A percentile compares a stretch with the other conserved stretches of the same genome.
These are phyloP conservation scores for Melanophora roralis DNA, from an alignment of 2,888 invertebrate genomes.

Conservation along the genomic window DNA sequence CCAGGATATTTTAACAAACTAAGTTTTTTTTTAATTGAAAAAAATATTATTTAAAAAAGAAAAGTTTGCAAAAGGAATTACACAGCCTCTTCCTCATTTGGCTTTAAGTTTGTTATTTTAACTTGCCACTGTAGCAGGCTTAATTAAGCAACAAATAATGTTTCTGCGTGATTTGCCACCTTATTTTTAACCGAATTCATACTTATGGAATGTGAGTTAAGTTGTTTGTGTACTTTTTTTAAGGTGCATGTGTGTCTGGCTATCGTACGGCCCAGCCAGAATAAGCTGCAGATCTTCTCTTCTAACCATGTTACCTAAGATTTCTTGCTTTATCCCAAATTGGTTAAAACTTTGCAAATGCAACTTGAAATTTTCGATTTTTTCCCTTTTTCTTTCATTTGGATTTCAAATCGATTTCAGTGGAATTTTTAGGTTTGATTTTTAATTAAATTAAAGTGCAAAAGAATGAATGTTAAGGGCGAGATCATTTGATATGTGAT, in stretches of 20 bases:
- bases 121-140: constrained; percentile 66
- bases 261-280: too few relatives aligned
- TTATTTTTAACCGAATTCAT: constrained; percentile 53
- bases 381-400: neutral
- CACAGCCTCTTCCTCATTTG: too few relatives aligned
- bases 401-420: constrained; percentile 52
- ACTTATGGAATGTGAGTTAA: neutral
- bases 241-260: neutral
- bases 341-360: neutral
- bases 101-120: neutral
- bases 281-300: constrained; percentile 67
- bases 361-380: constrained; percentile 43
- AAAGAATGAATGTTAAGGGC: neutral
- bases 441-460: constrained; percentile 50
- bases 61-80: too few relatives aligned
- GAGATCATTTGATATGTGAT: constrained; percentile 49
- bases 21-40: too few relatives aligned
- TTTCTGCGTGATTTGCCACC: constrained; percentile 65
- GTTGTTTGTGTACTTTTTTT: neutral
- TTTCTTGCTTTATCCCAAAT: constrained; percentile 11
- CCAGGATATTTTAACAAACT: too few relatives aligned
- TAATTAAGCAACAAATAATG: constrained; percentile 75
- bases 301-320: constrained; percentile 28
- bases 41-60: too few relatives aligned
- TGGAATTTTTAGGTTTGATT: constrained; percentile 54